Base-by-base conservation (phyloP, 2,797 vertebrate genomes). In the Anguilla marmorata region DNA sequence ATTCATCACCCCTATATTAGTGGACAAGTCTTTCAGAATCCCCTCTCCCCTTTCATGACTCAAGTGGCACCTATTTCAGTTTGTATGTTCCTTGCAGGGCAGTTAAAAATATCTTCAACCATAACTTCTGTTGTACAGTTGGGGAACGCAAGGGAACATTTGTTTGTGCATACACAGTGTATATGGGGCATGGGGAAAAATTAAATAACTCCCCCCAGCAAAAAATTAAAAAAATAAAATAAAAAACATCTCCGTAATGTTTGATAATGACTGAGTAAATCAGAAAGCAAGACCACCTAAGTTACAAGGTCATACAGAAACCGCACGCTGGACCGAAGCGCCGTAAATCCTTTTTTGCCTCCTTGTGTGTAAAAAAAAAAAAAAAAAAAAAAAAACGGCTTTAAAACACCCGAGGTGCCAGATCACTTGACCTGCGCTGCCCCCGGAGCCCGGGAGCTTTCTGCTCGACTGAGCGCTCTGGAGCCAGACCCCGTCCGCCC, bases 371-470 rank as follows among this genome's bases (percentile, higher is more conserved):
- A n/a, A n/a, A n/a, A 96, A 97, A 37, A 37, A 37, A 37, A 37
- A 33, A 3, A 41, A 41, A 41, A 41, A 3, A 96, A 41, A 41
- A 41, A 45, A 45, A 5, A 96, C 92, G 95, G 96, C 95, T 97
- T 97, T 96, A 96, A 97, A 97, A 95, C 96, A 94, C 96, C 92
- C 90, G 60, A 97, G 96, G 97, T 97, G 97, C 97, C 97, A 95
- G 96, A 96, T 96, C 97, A 96, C 97, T 97, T 98, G 97, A 97
- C 97, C 97, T 94, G 91, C 91, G 94, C 96, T 96, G 95, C 95
- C 96, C 96, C 90, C 91, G 87, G 94, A 91, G 87, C 94, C 94
- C 91, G 94, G 94, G 92, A 94, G 92, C 95, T 96, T 97, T 97
- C 96, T 97, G 96, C 95, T 96, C 95, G 94, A 95, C 95, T 97